phyloP scores from a whole-genome alignment of 1,140 invertebrate genomes.

The Heliconius hermathena region DNA sequence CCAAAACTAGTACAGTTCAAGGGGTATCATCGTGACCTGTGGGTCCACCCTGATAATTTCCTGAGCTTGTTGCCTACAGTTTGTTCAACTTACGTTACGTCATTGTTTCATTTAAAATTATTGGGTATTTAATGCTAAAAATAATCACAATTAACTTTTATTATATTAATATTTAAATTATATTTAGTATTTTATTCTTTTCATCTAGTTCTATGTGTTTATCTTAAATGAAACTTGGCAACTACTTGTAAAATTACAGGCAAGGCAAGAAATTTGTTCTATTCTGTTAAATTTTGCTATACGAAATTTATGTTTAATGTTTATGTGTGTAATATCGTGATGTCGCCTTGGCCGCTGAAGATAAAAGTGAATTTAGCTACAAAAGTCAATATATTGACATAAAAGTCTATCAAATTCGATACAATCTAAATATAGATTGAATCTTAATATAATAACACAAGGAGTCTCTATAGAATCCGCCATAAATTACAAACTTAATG shows the following conservation, averaged over 20 bases:
- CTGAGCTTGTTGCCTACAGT: conserved; percentile 59
- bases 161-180: background rate
- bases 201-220: too few relatives aligned
- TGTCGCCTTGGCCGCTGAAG: too few relatives aligned
- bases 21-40: conserved; percentile 65
- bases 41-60: conserved; percentile 52
- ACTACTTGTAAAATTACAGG: too few relatives aligned
- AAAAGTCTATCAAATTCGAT: too few relatives aligned
- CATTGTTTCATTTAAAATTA: conserved; percentile 59
- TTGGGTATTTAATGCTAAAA: background rate
- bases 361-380: too few relatives aligned
- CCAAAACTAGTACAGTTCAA: conserved; percentile 72
- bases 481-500: background rate
- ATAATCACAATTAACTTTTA: background rate
- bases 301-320: too few relatives aligned
- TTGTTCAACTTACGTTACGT: conserved; percentile 73
- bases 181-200: background rate
- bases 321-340: too few relatives aligned
- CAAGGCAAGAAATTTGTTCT: too few relatives aligned
- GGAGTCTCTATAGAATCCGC: background rate
- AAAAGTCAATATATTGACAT: too few relatives aligned
- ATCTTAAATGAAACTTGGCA: too few relatives aligned
- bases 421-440: background rate
- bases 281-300: too few relatives aligned
- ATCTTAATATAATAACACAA: background rate